Evolutionary conservation across 1,140 invertebrate genomes (phyloP).

Genomic region (Mylabris phalerata): DNA sequence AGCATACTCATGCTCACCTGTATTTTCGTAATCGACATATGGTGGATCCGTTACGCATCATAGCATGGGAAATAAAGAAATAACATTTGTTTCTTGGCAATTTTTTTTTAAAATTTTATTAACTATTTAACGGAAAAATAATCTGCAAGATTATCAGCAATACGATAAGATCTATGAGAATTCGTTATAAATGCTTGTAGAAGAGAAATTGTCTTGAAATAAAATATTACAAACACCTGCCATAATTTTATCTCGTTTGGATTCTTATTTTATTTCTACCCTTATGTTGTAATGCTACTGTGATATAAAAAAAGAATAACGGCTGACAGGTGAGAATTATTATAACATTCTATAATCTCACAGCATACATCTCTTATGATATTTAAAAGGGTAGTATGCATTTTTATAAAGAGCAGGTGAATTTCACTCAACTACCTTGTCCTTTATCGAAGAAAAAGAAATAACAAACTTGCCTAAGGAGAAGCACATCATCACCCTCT

Average conservation of each 20-base stretch:
- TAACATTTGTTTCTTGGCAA: not conserved
- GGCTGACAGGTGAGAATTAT: constrained; percentile 5
- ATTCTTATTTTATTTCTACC: not conserved
- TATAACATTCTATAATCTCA: constrained; percentile 2
- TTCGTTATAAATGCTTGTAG: too few relatives aligned
- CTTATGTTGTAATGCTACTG: constrained; percentile 7
- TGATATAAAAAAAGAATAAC: not conserved
- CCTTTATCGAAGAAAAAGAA: constrained; percentile 1
- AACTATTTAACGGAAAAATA: too few relatives aligned
- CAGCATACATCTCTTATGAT: constrained; percentile 1
- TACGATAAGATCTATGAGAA: too few relatives aligned
- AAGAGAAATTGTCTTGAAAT: too few relatives aligned
- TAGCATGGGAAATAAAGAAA: constrained; percentile 19
- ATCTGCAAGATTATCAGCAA: too few relatives aligned
- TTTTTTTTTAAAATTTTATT: too few relatives aligned
- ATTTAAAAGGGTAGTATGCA: constrained; percentile 2
- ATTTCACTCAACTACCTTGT: not conserved
- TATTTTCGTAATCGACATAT: constrained; percentile 12
- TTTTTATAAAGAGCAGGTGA: constrained; percentile 3
- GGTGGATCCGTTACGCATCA: constrained; percentile 25
- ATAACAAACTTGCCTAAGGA: not conserved
- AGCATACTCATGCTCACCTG: constrained; percentile 13
- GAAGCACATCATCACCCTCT: too few relatives aligned
- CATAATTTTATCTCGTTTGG: constrained; percentile 4
- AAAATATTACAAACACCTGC: constrained; percentile 1